These are phyloP conservation scores for Microtus pennsylvanicus DNA, from an alignment of 2,113 vertebrate species.

Conservation along the genomic window DNA sequence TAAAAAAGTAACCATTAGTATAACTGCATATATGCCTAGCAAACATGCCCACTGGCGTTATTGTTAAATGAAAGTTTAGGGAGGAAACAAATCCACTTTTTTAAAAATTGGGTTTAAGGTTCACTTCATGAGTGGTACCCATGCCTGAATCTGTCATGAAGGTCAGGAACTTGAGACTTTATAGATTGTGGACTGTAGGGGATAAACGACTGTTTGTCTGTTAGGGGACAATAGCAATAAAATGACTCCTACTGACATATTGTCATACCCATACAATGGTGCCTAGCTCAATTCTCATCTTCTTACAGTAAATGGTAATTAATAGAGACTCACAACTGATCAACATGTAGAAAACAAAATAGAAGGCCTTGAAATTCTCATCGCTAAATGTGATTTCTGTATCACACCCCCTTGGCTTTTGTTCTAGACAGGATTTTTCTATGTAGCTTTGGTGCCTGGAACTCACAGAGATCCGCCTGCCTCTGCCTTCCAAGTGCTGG, in stretches of 20 bases:
- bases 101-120: neutral
- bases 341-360: neutral
- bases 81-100: neutral
- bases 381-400: no score
- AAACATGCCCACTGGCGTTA: neutral
- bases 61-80: neutral
- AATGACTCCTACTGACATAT: neutral
- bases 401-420: no score
- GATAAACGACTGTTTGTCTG: neutral
- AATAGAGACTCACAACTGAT: neutral
- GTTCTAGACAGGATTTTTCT: no score
- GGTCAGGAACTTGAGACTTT: neutral
- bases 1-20: neutral
- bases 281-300: no score
- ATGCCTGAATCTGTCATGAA: neutral
- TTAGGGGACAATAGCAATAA: no score
- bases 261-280: no score
- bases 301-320: neutral
- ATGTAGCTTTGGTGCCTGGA: no score
- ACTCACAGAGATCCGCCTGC: no score
- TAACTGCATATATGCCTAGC: no score
- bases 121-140: no score
- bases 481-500: no score
- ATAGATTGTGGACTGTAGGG: no score
- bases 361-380: neutral